Evolutionary conservation across 1,140 invertebrate species (phyloP).

Genomic region (Chymomyza costata): DNA sequence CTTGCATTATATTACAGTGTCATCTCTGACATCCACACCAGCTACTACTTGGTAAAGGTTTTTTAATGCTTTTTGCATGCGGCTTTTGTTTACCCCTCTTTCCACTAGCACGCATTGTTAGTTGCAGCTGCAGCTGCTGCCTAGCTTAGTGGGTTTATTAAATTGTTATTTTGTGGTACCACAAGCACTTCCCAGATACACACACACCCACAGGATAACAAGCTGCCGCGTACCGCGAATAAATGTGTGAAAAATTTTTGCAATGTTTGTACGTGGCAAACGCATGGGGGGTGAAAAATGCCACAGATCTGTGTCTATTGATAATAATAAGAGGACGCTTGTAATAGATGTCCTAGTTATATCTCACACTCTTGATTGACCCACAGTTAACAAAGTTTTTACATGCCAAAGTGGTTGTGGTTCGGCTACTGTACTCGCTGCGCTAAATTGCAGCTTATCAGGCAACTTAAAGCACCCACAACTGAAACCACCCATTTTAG

Average conservation of each 20-base stretch:
- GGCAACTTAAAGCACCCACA: slow-evolving; percentile 15
- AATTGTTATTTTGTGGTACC: slow-evolving; percentile 25
- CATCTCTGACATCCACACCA: not conserved
- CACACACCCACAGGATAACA: no score
- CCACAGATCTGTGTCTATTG: slow-evolving; percentile 40
- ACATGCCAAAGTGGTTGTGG: slow-evolving; percentile 34
- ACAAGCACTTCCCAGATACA: no score
- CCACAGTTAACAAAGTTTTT: slow-evolving; percentile 42
- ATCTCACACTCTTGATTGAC: slow-evolving; percentile 32
- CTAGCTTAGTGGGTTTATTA: slow-evolving; percentile 33
- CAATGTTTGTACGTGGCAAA: slow-evolving; percentile 4
- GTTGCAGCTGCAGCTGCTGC: slow-evolving; percentile 13
- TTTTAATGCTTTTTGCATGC: slow-evolving; percentile 55
- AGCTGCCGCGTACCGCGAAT: no score
- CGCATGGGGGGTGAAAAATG: slow-evolving; percentile 12
- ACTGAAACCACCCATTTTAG: slow-evolving; percentile 33
- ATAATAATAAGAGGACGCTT: slow-evolving; percentile 60
- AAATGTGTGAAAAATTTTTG: no score
- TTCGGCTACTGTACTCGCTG: slow-evolving; percentile 33
- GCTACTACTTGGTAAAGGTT: slow-evolving; percentile 26
- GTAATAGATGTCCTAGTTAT: slow-evolving; percentile 19
- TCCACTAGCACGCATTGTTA: slow-evolving; percentile 1
- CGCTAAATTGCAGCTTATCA: slow-evolving; percentile 62
- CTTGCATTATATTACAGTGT: slow-evolving; percentile 14
- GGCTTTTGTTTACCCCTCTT: slow-evolving; percentile 16